Evolutionary conservation across 2,797 vertebrate genomes (phyloP).

Genomic region (Vultur gryphus): DNA sequence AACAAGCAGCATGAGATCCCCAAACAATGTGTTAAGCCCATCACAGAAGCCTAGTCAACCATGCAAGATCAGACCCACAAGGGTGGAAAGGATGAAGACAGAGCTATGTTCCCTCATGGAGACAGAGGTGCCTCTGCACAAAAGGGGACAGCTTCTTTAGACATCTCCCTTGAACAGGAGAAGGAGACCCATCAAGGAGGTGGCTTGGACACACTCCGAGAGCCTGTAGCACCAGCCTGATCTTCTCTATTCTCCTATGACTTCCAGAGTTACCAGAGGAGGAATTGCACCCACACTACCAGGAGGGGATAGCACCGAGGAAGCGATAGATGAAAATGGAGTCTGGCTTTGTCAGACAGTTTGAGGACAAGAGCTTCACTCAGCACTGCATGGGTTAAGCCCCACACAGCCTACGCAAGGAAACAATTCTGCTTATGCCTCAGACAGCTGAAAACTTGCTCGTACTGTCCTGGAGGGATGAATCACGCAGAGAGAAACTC

Average conservation of each 20-base stretch:
- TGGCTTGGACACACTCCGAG: neutral
- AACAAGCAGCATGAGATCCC: neutral
- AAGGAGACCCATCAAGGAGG: neutral
- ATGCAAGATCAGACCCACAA: neutral
- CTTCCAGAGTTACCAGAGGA: neutral
- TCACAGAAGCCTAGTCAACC: neutral
- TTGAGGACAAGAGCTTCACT: neutral
- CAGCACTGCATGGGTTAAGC: neutral
- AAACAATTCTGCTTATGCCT: neutral
- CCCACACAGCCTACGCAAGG: neutral
- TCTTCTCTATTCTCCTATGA: neutral
- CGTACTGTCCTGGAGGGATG: neutral
- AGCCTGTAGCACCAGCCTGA: neutral
- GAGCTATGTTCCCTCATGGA: neutral
- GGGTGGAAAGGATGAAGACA: neutral
- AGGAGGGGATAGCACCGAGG: neutral
- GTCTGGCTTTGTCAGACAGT: neutral
- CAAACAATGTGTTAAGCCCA: neutral
- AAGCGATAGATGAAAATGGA: neutral
- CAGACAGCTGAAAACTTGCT: neutral
- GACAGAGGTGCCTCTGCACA: neutral
- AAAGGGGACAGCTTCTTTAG: neutral
- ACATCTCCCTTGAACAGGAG: neutral
- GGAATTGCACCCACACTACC: neutral
- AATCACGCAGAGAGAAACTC: neutral